A percentile compares a stretch with the other conserved stretches of the same genome.
These are phyloP conservation scores for Lithophane socia DNA, from an alignment of 2,888 invertebrate species.

Conservation along the genomic window DNA sequence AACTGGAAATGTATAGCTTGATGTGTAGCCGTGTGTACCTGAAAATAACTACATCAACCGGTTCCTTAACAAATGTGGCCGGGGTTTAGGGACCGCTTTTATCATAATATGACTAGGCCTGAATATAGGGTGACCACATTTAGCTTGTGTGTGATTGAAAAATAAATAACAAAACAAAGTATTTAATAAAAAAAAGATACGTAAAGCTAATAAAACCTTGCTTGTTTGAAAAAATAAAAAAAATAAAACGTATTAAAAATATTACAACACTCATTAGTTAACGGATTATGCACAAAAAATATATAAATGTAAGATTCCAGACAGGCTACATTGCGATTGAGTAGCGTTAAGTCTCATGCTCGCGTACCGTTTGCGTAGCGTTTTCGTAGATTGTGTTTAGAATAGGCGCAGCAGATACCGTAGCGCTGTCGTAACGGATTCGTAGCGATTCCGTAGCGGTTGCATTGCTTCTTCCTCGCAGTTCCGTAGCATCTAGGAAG, in stretches of 20 bases:
- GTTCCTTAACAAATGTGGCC: slow-evolving; percentile 41
- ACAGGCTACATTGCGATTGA: no score
- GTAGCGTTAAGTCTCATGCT: not conserved
- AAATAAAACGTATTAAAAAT: no score
- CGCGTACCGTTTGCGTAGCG: not conserved
- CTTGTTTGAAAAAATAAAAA: not conserved
- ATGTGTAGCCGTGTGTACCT: slow-evolving; percentile 1
- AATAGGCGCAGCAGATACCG: not conserved
- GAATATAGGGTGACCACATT: slow-evolving; percentile 41
- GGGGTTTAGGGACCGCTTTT: slow-evolving; percentile 47
- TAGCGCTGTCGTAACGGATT: not conserved
- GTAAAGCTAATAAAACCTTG: not conserved
- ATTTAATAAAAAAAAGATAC: not conserved
- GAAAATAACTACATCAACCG: slow-evolving; percentile 50
- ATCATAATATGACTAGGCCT: slow-evolving; percentile 48
- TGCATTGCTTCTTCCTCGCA: not conserved
- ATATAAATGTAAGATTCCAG: not conserved
- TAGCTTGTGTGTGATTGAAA: not conserved
- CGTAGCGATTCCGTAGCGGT: not conserved
- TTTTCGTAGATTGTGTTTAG: not conserved
- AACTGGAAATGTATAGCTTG: no score
- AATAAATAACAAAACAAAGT: slow-evolving; percentile 5
- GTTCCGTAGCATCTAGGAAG: not conserved
- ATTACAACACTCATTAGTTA: not conserved
- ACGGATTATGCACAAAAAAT: not conserved